Percentiles rank a stretch among this genome's conserved stretches.
These are phyloP conservation scores for Xiphophorus couchianus DNA, from an alignment of 2,113 vertebrate genomes.

Conservation along the genomic window DNA sequence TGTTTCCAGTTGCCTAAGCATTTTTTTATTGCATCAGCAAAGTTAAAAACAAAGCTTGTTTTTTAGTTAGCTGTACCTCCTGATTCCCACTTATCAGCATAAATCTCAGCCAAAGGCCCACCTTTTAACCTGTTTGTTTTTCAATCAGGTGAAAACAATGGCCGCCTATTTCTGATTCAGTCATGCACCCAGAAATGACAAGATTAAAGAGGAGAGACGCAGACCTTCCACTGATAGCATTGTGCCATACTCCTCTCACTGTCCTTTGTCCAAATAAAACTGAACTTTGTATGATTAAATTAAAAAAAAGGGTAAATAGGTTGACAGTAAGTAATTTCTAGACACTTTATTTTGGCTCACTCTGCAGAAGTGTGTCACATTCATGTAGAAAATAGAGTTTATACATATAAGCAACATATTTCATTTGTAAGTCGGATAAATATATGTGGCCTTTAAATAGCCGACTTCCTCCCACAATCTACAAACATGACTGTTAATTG, in stretches of 20 bases:
- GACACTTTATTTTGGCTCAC: neutral
- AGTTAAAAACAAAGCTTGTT: neutral
- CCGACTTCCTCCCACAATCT: too few relatives aligned
- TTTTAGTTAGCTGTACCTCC: neutral
- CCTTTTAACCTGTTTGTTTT: conserved; percentile 1
- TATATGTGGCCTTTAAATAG: neutral
- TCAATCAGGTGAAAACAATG: conserved; percentile 16
- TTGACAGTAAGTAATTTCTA: neutral
- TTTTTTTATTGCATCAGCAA: conserved; percentile 9
- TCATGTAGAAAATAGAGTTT: neutral
- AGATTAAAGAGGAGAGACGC: conserved; percentile 7
- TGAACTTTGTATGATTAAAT: neutral
- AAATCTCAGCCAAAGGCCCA: conserved; percentile 5
- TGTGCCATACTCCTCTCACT: neutral
- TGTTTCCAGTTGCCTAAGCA: conserved; percentile 1
- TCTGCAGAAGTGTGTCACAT: neutral
- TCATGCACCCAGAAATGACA: conserved; percentile 4
- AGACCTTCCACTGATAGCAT: neutral
- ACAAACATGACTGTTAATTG: too few relatives aligned
- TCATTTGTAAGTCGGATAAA: neutral
- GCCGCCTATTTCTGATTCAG: conserved; percentile 1
- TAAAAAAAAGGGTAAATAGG: neutral
- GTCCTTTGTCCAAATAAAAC: neutral
- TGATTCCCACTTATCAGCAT: conserved; percentile 1
- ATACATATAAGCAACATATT: neutral